Conservation (phyloP, 2,113 vertebrate species). For the Cavia aperea region DNA sequence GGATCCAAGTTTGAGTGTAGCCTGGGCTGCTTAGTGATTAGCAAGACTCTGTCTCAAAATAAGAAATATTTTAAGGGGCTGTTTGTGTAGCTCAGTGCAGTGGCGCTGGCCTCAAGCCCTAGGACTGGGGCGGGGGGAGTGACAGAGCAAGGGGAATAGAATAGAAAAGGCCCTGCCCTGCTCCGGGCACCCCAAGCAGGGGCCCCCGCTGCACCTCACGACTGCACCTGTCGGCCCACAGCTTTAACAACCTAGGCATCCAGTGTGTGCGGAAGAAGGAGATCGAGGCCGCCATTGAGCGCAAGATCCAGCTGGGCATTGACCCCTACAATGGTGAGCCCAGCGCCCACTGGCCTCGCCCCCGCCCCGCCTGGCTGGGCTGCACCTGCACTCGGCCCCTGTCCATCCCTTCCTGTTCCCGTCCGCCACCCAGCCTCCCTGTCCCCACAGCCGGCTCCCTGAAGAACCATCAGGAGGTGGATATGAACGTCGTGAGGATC, state of each 20-base stretch:
- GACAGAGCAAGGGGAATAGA: background rate
- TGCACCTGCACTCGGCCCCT: too few species aligned
- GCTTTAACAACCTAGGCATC: constrained; percentile 92
- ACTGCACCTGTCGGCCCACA: constrained; percentile 47
- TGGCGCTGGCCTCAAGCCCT: background rate
- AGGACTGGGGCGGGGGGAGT: too few species aligned
- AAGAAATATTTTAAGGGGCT: background rate
- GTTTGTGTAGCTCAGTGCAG: background rate
- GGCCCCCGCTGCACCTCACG: background rate
- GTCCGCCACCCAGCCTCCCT: background rate
- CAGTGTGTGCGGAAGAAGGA: constrained; percentile 94
- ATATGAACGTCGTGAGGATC: constrained; percentile 93
- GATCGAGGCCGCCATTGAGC: constrained; percentile 85
- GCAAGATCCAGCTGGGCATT: constrained; percentile 85
- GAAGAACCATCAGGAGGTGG: constrained; percentile 93
- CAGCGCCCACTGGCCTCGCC: fast-evolving
- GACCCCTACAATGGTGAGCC: constrained; percentile 90
- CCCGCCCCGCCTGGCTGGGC: fast-evolving
- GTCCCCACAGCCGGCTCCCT: constrained; percentile 82
- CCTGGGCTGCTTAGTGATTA: background rate
- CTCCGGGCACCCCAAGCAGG: background rate
- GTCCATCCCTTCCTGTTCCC: background rate
- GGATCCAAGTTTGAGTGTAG: background rate
- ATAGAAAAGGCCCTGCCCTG: background rate
- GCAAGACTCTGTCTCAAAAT: background rate